Conservation (phyloP, 1,140 invertebrate species). For the Globodera ellingtonae region DNA sequence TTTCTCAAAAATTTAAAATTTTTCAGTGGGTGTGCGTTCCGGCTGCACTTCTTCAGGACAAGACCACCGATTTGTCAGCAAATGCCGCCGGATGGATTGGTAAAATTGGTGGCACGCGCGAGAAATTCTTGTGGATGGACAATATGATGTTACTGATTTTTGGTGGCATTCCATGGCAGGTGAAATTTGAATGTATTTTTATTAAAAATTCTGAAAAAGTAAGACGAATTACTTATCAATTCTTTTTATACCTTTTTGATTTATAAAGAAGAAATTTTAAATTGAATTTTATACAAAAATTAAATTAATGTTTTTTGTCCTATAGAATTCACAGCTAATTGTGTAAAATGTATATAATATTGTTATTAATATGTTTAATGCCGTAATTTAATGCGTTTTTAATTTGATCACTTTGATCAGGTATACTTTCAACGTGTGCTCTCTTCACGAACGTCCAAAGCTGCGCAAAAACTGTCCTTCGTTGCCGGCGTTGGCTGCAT, state of each 20-base stretch:
- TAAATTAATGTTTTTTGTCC: too few relatives aligned
- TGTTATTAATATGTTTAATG: too few relatives aligned
- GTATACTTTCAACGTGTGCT: conserved; percentile 97
- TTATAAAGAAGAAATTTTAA: too few relatives aligned
- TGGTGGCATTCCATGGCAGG: conserved; percentile 97
- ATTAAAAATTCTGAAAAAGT: too few relatives aligned
- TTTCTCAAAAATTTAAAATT: conserved; percentile 11
- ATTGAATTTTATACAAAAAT: too few relatives aligned
- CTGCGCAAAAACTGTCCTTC: conserved; percentile 92
- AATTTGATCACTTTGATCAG: conserved; percentile 67
- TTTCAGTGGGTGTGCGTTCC: conserved; percentile 91
- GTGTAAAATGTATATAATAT: too few relatives aligned
- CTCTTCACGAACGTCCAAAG: conserved; percentile 86
- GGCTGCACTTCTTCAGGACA: conserved; percentile 85
- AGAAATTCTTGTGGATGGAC: conserved; percentile 84
- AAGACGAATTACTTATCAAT: too few relatives aligned
- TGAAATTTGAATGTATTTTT: conserved; percentile 64
- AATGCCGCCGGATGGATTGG: conserved; percentile 80
- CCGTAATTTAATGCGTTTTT: too few relatives aligned
- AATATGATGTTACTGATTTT: conserved; percentile 87
- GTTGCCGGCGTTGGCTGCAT: conserved; percentile 91
- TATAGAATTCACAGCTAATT: too few relatives aligned
- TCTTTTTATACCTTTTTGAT: too few relatives aligned
- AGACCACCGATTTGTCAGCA: conserved; percentile 70
- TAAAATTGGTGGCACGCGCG: conserved; percentile 72